These are phyloP conservation scores for Acrobasis suavella DNA, from an alignment of 2,888 invertebrate species.

Conservation along the genomic window DNA sequence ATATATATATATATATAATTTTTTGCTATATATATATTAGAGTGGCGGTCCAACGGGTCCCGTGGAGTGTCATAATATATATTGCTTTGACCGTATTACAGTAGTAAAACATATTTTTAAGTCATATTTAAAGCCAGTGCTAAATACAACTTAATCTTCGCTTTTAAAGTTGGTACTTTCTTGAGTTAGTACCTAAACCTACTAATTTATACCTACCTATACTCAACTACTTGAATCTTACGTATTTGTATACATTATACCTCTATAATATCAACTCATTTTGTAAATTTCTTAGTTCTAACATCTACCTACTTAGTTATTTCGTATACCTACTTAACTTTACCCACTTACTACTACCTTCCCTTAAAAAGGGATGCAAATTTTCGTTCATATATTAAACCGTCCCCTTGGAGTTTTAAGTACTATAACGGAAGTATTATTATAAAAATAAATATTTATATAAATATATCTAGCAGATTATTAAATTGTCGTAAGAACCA, in stretches of 20 bases:
- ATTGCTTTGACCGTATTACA: too few species aligned
- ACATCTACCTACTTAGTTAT: neutral
- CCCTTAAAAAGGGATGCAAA: slow-evolving; percentile 24
- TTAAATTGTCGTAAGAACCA: slow-evolving; percentile 19
- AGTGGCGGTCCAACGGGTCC: too few species aligned
- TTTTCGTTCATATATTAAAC: slow-evolving; percentile 66
- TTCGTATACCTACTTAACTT: neutral
- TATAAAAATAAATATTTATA: slow-evolving; percentile 43
- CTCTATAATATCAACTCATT: too few species aligned
- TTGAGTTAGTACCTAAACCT: too few species aligned
- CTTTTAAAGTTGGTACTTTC: too few species aligned
- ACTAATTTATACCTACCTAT: too few species aligned
- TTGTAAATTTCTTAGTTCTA: too few species aligned
- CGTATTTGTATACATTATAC: too few species aligned
- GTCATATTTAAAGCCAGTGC: neutral
- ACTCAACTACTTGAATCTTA: too few species aligned
- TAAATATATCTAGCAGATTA: slow-evolving; percentile 28
- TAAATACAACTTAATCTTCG: neutral
- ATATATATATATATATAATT: too few species aligned
- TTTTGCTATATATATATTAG: too few species aligned
- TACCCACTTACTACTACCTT: slow-evolving; percentile 15
- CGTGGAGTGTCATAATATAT: too few species aligned
- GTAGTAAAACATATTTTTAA: neutral
- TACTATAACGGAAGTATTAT: slow-evolving; percentile 47
- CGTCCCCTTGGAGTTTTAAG: slow-evolving; percentile 74